Evolutionary conservation across 2,113 vertebrate species (phyloP).

Genomic region (Centrocercus urophasianus): DNA sequence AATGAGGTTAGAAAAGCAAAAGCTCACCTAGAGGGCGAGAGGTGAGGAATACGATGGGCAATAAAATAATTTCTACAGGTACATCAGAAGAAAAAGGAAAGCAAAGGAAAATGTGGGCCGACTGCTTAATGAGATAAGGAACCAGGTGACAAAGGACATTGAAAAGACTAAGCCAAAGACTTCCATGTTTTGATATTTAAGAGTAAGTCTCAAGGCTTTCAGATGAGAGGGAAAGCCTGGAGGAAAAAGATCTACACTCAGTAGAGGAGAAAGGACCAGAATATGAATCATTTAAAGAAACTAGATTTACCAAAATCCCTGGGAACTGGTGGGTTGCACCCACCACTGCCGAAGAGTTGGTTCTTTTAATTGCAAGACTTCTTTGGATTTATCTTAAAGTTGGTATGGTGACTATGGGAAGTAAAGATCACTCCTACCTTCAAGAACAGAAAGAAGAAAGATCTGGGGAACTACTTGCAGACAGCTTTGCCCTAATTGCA

Average conservation of each 20-base stretch:
- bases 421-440: background rate
- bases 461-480: background rate
- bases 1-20: background rate
- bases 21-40: background rate
- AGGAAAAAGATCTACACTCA: background rate
- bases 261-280: background rate
- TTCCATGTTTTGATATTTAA: background rate
- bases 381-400: background rate
- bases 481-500: background rate
- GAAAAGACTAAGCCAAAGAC: background rate
- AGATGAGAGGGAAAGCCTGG: background rate
- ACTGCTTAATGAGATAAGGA: background rate
- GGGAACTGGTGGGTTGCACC: background rate
- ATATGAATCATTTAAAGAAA: background rate
- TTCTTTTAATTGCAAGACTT: background rate
- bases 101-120: background rate
- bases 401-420: background rate
- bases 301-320: background rate
- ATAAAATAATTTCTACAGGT: background rate
- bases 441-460: background rate
- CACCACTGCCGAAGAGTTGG: rapidly evolving
- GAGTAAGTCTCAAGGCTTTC: background rate
- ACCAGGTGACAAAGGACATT: background rate
- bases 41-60: background rate
- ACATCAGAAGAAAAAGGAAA: background rate